Conservation (phyloP, 2,888 invertebrate genomes). For the Acanthosoma haemorrhoidale region DNA sequence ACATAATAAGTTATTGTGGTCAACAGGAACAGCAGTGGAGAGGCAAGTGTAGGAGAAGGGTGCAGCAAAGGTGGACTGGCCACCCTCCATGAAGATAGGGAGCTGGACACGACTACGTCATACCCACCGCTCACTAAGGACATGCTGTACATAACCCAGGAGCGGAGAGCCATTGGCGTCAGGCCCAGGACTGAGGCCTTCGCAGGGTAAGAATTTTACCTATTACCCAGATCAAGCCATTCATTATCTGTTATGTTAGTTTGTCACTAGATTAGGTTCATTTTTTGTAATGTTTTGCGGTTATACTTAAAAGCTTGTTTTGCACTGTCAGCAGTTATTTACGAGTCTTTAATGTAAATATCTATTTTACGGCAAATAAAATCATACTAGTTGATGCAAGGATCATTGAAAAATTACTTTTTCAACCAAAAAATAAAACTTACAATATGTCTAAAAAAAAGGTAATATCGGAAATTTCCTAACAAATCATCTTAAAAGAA, state of each 20-base stretch:
- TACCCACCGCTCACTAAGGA: conserved; percentile 64
- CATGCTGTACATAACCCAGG: conserved; percentile 72
- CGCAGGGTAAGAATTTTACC: conserved; percentile 54
- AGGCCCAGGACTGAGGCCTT: conserved; percentile 63
- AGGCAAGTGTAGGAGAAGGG: conserved; percentile 27
- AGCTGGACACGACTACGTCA: conserved; percentile 51
- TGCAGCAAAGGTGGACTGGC: conserved; percentile 52
- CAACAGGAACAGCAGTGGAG: conserved; percentile 39
- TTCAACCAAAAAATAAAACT: no score
- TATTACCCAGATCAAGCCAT: background rate
- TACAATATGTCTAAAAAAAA: no score
- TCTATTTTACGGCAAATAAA: no score
- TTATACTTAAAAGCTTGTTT: no score
- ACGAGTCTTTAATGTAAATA: no score
- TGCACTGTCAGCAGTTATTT: no score
- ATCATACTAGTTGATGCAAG: no score
- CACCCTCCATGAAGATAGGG: conserved; percentile 81
- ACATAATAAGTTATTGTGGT: background rate
- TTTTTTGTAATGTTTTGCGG: background rate
- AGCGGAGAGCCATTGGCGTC: conserved; percentile 55
- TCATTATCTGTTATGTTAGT: background rate
- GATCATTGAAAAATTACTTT: no score
- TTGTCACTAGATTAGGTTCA: background rate
- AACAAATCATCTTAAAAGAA: no score
- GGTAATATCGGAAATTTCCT: no score